Conservation (phyloP, 1,140 invertebrate species). For the Hetaerina americana region DNA sequence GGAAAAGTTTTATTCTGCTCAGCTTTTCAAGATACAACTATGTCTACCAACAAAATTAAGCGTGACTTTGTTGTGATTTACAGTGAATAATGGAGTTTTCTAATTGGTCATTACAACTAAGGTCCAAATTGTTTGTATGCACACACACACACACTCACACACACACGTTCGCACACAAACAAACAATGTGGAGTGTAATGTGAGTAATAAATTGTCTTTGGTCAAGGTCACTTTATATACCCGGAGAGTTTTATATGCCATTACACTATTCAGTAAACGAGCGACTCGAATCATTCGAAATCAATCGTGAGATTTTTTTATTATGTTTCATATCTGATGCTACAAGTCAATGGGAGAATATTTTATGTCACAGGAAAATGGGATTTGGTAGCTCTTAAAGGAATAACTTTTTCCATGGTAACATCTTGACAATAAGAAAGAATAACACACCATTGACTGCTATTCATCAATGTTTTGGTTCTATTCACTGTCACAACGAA, state of each 20-base stretch:
- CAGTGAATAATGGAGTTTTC: not conserved
- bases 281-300: not conserved
- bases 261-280: not conserved
- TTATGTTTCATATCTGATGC: not conserved
- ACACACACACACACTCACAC: not conserved
- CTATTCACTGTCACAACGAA: constrained; percentile 15
- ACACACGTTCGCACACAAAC: not conserved
- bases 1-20: not conserved
- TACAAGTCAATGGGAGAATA: not conserved
- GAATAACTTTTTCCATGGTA: not conserved
- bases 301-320: constrained; percentile 1
- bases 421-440: constrained; percentile 4
- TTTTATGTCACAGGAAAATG: not conserved
- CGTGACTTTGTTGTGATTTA: not conserved
- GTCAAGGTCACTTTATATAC: not conserved
- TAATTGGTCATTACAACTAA: not conserved
- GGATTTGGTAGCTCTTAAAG: not conserved
- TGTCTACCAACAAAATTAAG: not conserved
- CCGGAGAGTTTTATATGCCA: not conserved
- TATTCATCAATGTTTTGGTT: constrained; percentile 14
- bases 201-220: not conserved
- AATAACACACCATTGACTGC: constrained; percentile 5
- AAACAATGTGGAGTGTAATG: not conserved
- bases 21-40: not conserved
- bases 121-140: not conserved